Base-by-base conservation (phyloP, 2,113 vertebrate genomes). In the Motacilla tschutschensis region DNA sequence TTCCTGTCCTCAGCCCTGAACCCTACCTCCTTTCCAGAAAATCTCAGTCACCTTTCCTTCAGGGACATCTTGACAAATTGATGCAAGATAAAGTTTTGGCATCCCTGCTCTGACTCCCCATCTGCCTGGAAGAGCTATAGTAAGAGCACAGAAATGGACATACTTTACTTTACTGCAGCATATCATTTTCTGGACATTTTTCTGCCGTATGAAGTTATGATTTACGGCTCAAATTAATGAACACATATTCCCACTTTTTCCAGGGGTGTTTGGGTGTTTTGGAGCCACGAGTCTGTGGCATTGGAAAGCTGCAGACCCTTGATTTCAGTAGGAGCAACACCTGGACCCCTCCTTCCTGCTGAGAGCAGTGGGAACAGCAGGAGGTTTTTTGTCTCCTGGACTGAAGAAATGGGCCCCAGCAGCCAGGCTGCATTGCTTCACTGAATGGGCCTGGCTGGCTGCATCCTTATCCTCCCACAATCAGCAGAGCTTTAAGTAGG, bases 151-250 rank as follows among this genome's bases (percentile, higher is more conserved):
- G 76, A 73, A 85, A 62, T 4, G 11, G 51, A 43, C 36, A 28
- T 58, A 85, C 33, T 33, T 33, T 33, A 33, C n/a, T 73, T 74
- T 85, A 25, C 44, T 77, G 31, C 55, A 58, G 40, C 44, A 9
- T 55, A 28, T 51, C 0, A n/a, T 60, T 33, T 65, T 73, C 60
- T 85, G 60, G 60, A 50, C 21, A 35, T 79, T 77, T 82, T 85
- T 31, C 57, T 93, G 69, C 53, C 60, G 6, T 17, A 54, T 7
- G 26, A 72, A 76, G 65, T 47, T 43, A 19, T 4, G 3, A 72
- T 72, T 91, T 82, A 50, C 79, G 24, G 35, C 53, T 92, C 55
- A 73, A 54, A 70, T 73, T 62, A 83, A 77, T 70, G 57, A 70
- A 70, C 25, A 73, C 11, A 16, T 60, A 22, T 7, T 54, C 15